Evolutionary conservation across 92 coral and sea anemone species (phyloP).

Genomic region (Palythoa grandiflora): DNA sequence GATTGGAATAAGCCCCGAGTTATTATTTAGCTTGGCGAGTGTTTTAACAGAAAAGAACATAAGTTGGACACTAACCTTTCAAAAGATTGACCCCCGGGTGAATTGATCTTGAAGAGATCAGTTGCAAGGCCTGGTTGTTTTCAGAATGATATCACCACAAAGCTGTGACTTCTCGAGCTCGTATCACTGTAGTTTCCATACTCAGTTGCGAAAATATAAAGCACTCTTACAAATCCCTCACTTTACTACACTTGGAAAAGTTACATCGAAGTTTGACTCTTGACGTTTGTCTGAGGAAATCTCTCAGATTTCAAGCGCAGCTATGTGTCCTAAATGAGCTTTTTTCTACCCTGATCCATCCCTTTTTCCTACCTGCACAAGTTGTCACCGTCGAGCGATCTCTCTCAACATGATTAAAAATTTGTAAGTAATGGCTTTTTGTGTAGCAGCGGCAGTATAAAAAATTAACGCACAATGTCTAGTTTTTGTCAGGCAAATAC

Average conservation of each 20-base stretch:
- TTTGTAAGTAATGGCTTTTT: slow-evolving; percentile 98
- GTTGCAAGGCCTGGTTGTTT: slow-evolving; percentile 37
- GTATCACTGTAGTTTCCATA: not conserved
- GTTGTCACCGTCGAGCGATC: slow-evolving; percentile 73
- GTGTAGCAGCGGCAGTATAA: slow-evolving; percentile 91
- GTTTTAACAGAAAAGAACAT: slow-evolving; percentile 4
- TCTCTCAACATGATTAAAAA: slow-evolving; percentile 94
- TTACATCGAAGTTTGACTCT: not conserved
- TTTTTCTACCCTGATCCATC: slow-evolving; percentile 8
- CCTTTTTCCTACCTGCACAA: slow-evolving; percentile 24
- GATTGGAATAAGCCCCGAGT: slow-evolving; percentile 24
- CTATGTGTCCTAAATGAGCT: not conserved
- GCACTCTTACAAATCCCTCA: slow-evolving; percentile 9
- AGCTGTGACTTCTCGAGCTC: not conserved
- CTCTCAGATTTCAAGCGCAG: not conserved
- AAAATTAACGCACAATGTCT: slow-evolving; percentile 99
- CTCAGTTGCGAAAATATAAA: slow-evolving; percentile 12
- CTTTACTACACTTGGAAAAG: not conserved
- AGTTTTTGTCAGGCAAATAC: slow-evolving; percentile 96
- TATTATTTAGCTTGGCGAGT: not conserved
- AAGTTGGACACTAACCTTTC: slow-evolving; percentile 43
- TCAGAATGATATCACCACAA: slow-evolving; percentile 25
- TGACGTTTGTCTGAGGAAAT: not conserved
- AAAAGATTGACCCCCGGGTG: slow-evolving; percentile 29
- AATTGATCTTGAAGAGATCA: slow-evolving; percentile 14